Percentiles rank a stretch among this genome's conserved stretches.
These are phyloP conservation scores for Oplegnathus fasciatus DNA, from an alignment of 2,113 vertebrate species.

Conservation along the genomic window DNA sequence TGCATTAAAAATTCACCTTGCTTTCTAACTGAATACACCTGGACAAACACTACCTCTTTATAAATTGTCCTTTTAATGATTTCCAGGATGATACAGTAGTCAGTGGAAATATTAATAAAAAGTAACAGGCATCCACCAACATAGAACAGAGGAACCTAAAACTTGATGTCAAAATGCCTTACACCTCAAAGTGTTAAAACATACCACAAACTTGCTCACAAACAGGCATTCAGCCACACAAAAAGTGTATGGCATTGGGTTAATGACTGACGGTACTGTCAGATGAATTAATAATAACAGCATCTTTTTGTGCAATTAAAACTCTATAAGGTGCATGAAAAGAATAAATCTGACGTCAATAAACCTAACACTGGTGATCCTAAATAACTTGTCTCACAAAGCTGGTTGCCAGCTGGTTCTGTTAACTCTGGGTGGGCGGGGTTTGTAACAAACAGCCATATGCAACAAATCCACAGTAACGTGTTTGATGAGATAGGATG, in stretches of 20 bases:
- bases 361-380: not conserved
- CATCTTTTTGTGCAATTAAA: not conserved
- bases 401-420: not conserved
- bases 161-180: not conserved
- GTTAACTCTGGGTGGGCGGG: not conserved
- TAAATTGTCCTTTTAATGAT: constrained; percentile 55
- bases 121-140: constrained; percentile 8
- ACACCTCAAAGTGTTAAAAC: not conserved
- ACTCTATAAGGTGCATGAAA: constrained; percentile 18
- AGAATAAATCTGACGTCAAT: not conserved
- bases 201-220: not conserved
- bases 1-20: not conserved
- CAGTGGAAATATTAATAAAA: constrained; percentile 26
- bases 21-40: not conserved
- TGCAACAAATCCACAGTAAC: not conserved
- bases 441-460: not conserved
- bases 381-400: not conserved
- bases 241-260: not conserved
- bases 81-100: constrained; percentile 31
- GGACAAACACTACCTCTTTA: constrained; percentile 3
- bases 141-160: not conserved
- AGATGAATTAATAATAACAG: not conserved
- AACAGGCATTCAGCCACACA: not conserved
- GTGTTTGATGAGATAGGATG: not conserved
- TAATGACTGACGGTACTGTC: not conserved